Base-by-base conservation (phyloP, 2,888 invertebrate species). In the Callimorpha dominula region DNA sequence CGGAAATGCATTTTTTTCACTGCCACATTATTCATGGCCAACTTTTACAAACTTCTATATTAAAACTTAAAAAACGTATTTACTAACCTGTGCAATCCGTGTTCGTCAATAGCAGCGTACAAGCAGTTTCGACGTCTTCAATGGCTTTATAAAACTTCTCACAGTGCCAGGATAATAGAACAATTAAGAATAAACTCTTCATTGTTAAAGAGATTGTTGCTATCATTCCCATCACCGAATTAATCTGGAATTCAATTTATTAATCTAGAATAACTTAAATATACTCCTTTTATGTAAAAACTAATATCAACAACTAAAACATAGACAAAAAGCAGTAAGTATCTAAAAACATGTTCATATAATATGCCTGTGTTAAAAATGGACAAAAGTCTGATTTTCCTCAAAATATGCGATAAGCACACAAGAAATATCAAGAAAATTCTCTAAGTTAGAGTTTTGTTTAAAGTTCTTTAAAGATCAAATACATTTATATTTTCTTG, bases 91-190 rank as follows among this genome's bases (percentile, higher is more conserved):
- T 63, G 64, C 31, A 76, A 5, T 66, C n/a, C 14, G 14, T 66
- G 42, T 77, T 70, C 50, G 17, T 74, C 50, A 79, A 40, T 9
- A 66, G 71, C 31, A 73, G 62, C 50, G 73, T 75, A 62, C 84
- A 82, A 0, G 60, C 68, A 0, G 63, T 65, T 42, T 77, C 72
- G 6, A 75, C 77, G 40, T 80, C 72, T 17, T 78, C 81, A 12
- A 85, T 62, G 2, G 71, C 46, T 0, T 79, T 42, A 40, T 87
- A 84, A 15, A 82, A 83, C n/a, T 78, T 82, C 67, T 87, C 86
- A n/a, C 81, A 76, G 14, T 83, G 73, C 0, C 79, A 8, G 2
- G 81, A 76, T 17, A 83, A 72, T 3, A 78, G 9, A 0, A 74
- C 31, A 1, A 82, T 66, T 1, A 84, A 6, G 0, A 74, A 7